Evolutionary conservation across 2,888 invertebrate genomes (phyloP).

Genomic region (Abrostola triplasia): DNA sequence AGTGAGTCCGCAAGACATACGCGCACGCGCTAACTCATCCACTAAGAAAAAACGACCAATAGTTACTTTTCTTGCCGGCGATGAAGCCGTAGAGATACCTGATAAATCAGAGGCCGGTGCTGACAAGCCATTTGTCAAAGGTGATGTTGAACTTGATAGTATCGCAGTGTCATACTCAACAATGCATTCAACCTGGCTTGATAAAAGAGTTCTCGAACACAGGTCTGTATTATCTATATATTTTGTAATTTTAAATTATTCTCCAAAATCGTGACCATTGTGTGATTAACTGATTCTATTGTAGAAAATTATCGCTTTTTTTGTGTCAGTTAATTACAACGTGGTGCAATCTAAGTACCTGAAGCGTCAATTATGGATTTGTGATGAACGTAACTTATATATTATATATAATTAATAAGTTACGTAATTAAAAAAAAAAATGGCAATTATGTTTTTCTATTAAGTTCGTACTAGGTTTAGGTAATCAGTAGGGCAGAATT

Average conservation of each 20-base stretch:
- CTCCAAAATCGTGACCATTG: too few relatives aligned
- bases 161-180: constrained; percentile 86
- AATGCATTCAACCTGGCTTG: constrained; percentile 86
- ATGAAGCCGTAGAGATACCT: constrained; percentile 82
- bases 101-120: constrained; percentile 81
- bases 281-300: too few relatives aligned
- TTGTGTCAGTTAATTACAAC: too few relatives aligned
- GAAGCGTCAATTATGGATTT: too few relatives aligned
- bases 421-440: too few relatives aligned
- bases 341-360: too few relatives aligned
- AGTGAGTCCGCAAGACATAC: constrained; percentile 85
- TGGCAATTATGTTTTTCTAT: too few relatives aligned
- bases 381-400: too few relatives aligned
- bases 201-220: constrained; percentile 88
- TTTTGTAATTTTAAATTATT: not conserved
- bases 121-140: constrained; percentile 76
- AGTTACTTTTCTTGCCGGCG: constrained; percentile 77
- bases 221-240: constrained; percentile 83
- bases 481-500: too few relatives aligned
- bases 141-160: constrained; percentile 87
- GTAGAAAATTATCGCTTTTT: too few relatives aligned
- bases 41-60: constrained; percentile 77
- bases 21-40: constrained; percentile 89
- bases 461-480: too few relatives aligned
- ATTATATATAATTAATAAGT: too few relatives aligned